Base-by-base conservation (phyloP, 92 coral and sea anemone genomes). In the Epizoanthus fatuus region DNA sequence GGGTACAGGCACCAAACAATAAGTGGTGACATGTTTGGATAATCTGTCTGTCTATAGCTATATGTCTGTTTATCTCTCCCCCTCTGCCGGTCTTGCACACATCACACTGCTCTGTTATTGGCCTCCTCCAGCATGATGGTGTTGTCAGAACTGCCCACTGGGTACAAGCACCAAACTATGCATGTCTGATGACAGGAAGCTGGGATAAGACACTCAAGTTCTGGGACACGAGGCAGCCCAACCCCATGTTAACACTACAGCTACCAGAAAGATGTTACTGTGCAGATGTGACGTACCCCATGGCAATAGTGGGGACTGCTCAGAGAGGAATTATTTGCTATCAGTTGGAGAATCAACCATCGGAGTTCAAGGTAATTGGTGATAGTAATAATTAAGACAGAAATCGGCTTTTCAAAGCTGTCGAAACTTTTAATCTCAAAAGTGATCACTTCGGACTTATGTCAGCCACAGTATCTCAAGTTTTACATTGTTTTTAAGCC, bases 221-320 rank as follows among this genome's bases (percentile, higher is more conserved):
- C 86, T 96, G 99, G 99, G 99, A 96, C 88, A 90, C 94, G 72
- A 87, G 99, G 59, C 90, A 89, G 70, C 69, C 94, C 1, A 95
- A 85, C 74, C 99, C 99, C 7, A 94, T 96, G 83, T 78, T 88
- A 44, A 88, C 89, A 6, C 79, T 96, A 25, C 95, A 93, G 75
- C 79, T 96, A 47, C 99, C 99, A 0, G 99, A 96, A 66, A 82
- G 99, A 25, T 96, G 98, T 62, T 96, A 96, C 79, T 96, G 99
- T 89, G 99, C 99, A 7, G 99, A 96, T 76, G 95, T 96, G 17
- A 98, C 93, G 56, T 96, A 96, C 75, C 99, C 99, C 55, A 96
- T 96, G 99, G 99, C 99, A 32, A 96, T 96, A 60, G 94, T 96
- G 0, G 99, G 99, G 60, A 96, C 99, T 7, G 99, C 99, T 8